phyloP scores from a whole-genome alignment of 2,113 vertebrate genomes.

The Sterrhoptilus dennistouni region DNA sequence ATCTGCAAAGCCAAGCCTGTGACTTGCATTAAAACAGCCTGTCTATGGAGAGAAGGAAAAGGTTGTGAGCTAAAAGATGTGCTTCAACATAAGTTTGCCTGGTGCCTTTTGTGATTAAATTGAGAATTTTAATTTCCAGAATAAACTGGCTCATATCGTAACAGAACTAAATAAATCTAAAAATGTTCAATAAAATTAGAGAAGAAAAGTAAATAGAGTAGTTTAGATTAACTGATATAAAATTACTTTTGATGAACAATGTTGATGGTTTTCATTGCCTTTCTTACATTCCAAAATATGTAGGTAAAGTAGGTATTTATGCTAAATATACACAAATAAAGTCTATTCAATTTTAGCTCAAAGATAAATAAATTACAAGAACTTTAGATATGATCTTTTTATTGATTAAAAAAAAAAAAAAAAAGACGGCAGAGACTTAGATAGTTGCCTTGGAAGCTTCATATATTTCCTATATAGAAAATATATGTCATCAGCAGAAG shows the following conservation, averaged over 20 bases:
- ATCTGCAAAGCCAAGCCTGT: not conserved
- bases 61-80: not conserved
- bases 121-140: not conserved
- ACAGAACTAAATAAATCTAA: not conserved
- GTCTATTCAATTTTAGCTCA: not conserved
- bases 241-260: not conserved
- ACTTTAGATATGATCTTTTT: not conserved
- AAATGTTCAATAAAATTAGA: not conserved
- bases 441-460: not conserved
- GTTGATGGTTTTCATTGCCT: not conserved
- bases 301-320: not conserved
- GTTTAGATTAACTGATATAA: not conserved
- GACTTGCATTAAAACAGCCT: not conserved
- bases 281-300: not conserved
- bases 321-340: not conserved
- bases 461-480: not conserved
- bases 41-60: not conserved
- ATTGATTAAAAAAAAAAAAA: not conserved
- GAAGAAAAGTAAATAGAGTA: not conserved
- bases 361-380: not conserved
- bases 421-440: fast-evolving
- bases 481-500: not conserved
- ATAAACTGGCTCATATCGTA: not conserved
- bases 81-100: not conserved
- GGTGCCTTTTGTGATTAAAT: not conserved